phyloP scores from a whole-genome alignment of 2,888 invertebrate genomes.

The Limenitis camilla region DNA sequence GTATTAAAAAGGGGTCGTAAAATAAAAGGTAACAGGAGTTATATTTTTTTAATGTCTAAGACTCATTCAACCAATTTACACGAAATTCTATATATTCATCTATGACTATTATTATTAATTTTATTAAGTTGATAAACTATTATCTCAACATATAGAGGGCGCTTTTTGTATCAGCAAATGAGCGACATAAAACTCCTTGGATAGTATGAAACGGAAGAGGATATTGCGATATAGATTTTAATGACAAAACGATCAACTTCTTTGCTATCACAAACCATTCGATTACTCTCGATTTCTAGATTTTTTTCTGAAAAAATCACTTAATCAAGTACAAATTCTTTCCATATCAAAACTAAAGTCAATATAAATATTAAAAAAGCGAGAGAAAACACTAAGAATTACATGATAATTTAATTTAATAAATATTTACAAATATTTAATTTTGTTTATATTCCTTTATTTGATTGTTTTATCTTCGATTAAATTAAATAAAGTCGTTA shows the following conservation, averaged over 20 bases:
- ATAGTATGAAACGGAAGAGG: not conserved
- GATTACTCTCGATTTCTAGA: constrained; percentile 52
- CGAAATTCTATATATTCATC: no score
- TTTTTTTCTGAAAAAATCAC: constrained; percentile 63
- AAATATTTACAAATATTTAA: no score
- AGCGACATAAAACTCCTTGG: not conserved
- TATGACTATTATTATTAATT: no score
- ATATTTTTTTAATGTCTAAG: not conserved
- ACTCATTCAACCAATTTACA: no score
- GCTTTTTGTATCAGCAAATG: no score
- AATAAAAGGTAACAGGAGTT: constrained; percentile 13
- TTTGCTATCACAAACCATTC: constrained; percentile 19
- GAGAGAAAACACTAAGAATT: constrained; percentile 6
- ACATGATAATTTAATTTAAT: no score
- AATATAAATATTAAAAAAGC: constrained; percentile 17
- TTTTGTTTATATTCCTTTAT: no score
- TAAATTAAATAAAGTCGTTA: no score
- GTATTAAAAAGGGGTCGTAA: constrained; percentile 1
- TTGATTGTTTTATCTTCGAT: not conserved
- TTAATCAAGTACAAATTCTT: constrained; percentile 48
- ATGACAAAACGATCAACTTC: not conserved
- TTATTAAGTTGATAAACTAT: no score
- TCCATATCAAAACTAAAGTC: constrained; percentile 37
- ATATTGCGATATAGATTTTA: not conserved
- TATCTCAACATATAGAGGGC: no score